phyloP scores from a whole-genome alignment of 1,140 invertebrate species.

The honey bee (Apis mellifera) region DNA sequence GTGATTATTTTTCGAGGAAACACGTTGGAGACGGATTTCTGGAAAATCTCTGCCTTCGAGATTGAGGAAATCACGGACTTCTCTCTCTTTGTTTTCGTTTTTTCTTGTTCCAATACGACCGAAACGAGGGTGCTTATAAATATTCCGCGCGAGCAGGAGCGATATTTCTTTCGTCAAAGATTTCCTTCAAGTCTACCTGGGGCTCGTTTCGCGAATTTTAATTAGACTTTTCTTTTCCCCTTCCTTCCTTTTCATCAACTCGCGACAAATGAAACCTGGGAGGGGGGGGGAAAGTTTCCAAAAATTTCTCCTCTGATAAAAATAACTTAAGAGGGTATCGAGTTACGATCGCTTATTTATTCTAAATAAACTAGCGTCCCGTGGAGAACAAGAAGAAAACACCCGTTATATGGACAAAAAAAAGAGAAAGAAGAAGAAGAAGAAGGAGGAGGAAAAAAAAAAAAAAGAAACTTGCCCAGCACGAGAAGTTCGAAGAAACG shows the following conservation, averaged over 20 bases:
- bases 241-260: too few relatives aligned
- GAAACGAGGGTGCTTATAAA: neutral
- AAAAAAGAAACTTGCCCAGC: neutral
- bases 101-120: neutral
- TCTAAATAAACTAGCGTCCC: neutral
- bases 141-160: neutral
- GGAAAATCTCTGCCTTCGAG: too few relatives aligned
- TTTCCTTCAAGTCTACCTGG: neutral
- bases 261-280: too few relatives aligned
- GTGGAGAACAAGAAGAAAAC: neutral
- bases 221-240: neutral
- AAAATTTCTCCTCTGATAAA: too few relatives aligned
- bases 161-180: neutral
- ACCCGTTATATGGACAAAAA: neutral
- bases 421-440: neutral
- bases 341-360: neutral
- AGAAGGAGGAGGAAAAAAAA: neutral
- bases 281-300: too few relatives aligned
- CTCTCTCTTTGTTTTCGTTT: neutral
- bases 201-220: neutral
- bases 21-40: too few relatives aligned
- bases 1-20: too few relatives aligned
- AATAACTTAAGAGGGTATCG: too few relatives aligned
- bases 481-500: neutral
- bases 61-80: neutral